These are phyloP conservation scores for Catostomus latipinnis DNA, from an alignment of 2,797 vertebrate genomes.

Conservation along the genomic window DNA sequence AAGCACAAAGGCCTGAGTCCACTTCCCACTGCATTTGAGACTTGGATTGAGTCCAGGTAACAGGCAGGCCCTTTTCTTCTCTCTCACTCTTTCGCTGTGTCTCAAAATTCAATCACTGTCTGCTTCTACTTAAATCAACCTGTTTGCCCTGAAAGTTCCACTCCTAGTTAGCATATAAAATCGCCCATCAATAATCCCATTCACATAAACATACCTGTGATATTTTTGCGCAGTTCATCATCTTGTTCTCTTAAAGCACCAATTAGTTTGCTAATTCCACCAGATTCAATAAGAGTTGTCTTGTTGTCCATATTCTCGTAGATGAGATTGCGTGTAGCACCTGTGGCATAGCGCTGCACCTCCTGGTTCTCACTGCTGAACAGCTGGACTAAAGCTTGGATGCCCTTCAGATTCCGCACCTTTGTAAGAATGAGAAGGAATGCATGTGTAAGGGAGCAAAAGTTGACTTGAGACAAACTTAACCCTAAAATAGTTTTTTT, in stretches of 20 bases:
- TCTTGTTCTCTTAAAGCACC: slow-evolving; percentile 82
- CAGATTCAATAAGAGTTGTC: slow-evolving; percentile 86
- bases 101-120: slow-evolving; percentile 4
- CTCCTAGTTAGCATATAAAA: no score
- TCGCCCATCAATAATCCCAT: not conserved
- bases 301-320: slow-evolving; percentile 94
- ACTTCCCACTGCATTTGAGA: slow-evolving; percentile 40
- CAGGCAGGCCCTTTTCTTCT: slow-evolving; percentile 36
- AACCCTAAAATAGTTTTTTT: not conserved
- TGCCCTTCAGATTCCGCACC: slow-evolving; percentile 87
- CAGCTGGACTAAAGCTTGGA: slow-evolving; percentile 88
- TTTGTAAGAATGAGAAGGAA: slow-evolving; percentile 56
- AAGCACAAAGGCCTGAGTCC: slow-evolving; percentile 49
- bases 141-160: slow-evolving; percentile 4
- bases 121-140: slow-evolving; percentile 28
- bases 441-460: not conserved
- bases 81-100: not conserved
- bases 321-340: slow-evolving; percentile 94
- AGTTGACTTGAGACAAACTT: not conserved
- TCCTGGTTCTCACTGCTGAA: slow-evolving; percentile 91
- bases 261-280: slow-evolving; percentile 86
- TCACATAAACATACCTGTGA: slow-evolving; percentile 82
- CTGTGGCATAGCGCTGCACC: slow-evolving; percentile 91
- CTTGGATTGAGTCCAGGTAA: slow-evolving; percentile 47
- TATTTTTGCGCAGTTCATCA: slow-evolving; percentile 92